These are phyloP conservation scores for Tyrannus savana DNA, from an alignment of 2,113 vertebrate species.

Conservation along the genomic window DNA sequence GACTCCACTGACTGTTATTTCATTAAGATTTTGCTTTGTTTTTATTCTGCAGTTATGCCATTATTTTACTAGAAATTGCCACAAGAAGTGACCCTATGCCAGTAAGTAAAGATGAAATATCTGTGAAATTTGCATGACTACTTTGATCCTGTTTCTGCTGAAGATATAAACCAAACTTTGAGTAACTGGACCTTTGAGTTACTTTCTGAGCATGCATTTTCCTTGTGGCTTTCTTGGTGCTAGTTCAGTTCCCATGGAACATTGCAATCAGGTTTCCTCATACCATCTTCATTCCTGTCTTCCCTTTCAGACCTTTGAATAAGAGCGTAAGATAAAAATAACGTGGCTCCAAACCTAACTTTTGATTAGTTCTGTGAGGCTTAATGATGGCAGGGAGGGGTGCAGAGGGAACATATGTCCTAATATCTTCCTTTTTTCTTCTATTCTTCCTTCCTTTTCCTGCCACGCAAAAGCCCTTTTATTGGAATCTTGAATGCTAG, in stretches of 20 bases:
- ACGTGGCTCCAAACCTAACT: background rate
- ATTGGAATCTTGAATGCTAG: background rate
- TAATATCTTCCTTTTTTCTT: background rate
- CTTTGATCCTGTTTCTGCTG: background rate
- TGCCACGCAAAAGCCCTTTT: background rate
- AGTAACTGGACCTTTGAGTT: background rate
- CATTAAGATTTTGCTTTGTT: background rate
- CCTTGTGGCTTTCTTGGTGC: background rate
- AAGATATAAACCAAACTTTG: background rate
- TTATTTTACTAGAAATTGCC: constrained; percentile 86
- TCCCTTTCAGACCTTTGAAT: background rate
- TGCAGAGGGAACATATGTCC: background rate
- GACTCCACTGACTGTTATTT: background rate
- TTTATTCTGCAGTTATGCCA: constrained; percentile 78
- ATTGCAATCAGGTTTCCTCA: background rate
- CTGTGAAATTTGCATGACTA: background rate
- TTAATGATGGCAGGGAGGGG: background rate
- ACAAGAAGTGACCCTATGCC: constrained; percentile 78
- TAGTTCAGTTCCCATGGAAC: background rate
- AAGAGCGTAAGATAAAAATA: background rate
- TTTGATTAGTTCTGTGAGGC: background rate
- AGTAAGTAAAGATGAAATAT: constrained; percentile 70
- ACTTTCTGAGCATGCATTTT: background rate
- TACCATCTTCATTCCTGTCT: background rate
- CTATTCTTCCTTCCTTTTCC: background rate